Evolutionary conservation across 2,113 vertebrate species (phyloP), one percentile per base, ranked within the genome.

Genomic region (Cephalopterus ornatus): DNA sequence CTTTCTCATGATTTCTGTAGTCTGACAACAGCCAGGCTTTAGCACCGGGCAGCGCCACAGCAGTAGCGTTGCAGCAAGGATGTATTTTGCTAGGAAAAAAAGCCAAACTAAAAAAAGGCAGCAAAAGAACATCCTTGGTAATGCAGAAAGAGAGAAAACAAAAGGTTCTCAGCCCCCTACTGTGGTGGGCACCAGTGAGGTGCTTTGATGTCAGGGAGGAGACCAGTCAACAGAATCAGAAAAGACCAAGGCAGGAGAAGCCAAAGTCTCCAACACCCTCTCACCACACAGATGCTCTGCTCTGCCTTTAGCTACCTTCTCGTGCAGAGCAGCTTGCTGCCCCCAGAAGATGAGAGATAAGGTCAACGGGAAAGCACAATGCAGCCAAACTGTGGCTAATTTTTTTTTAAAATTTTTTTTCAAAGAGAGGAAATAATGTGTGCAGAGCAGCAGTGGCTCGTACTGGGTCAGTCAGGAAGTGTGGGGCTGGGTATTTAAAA

Each of bases 391-490:
- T n/a, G n/a, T 62, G 37, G 82, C 33, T 93, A 72, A 0, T 52
- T 44, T 83, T 76, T 33, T 20, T 75, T 33, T 23, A 8, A 10
- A 9, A 4, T 9, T 2, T 42, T 41, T 79, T 61, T 76, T 47
- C 14, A 7, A 67, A 92, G 82, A 68, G 56, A 87, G 91, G 88
- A 94, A 93, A 96, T 68, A 95, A 65, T 21, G n/a, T 26, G 21
- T 68, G 73, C 73, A 53, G 85, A 92, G 68, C 56, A 61, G 59
- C 85, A n/a, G 28, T 46, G 82, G 76, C 47, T 94, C 53, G 30
- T 46, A 15, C 24, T 39, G 83, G 93, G 92, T 93, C 96, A 96
- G 52, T 71, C 85, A 96, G 96, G 95, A 97, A 97, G 53, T 55
- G 56, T 32, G 68, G 44, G 91, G 61, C 68, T 81, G 52, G 44